These are phyloP conservation scores for Tympanoctomys barrerae DNA, from an alignment of 2,797 vertebrate genomes.

Conservation along the genomic window DNA sequence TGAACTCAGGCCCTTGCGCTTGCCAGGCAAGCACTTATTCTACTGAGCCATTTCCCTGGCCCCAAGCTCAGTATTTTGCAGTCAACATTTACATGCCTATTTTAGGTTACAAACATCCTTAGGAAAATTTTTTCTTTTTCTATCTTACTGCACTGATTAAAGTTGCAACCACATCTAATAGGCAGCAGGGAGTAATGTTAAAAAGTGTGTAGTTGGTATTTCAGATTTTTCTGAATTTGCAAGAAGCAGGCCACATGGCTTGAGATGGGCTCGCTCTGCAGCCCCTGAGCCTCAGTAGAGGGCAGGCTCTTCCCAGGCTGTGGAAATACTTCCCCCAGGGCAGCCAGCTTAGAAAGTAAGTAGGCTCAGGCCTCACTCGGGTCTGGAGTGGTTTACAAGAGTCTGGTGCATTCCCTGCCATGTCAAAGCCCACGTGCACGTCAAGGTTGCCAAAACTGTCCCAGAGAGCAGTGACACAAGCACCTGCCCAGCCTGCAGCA, in stretches of 20 bases:
- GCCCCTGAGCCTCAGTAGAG: too few relatives aligned
- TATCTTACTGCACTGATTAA: not conserved
- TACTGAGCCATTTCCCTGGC: too few relatives aligned
- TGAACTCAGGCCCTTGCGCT: too few relatives aligned
- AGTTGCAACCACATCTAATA: constrained; percentile 28
- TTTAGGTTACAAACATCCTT: not conserved
- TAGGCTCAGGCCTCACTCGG: not conserved
- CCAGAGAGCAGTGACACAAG: too few relatives aligned
- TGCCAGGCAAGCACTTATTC: too few relatives aligned
- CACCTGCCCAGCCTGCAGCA: not conserved
- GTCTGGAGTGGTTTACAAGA: not conserved
- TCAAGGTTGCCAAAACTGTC: too few relatives aligned
- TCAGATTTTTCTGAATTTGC: constrained; percentile 38
- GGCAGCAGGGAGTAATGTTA: not conserved
- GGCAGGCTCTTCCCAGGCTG: not conserved
- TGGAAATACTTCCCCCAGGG: constrained; percentile 66
- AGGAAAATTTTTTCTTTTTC: not conserved
- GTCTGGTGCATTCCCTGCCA: not conserved
- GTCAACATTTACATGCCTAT: not conserved
- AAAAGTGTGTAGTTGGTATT: constrained; percentile 6
- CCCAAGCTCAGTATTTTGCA: not conserved
- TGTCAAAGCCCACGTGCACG: not conserved
- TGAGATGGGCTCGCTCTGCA: not conserved
- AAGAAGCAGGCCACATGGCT: constrained; percentile 33
- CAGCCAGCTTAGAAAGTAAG: constrained; percentile 38